Conservation (phyloP, 1,140 invertebrate genomes). For the Monomorium pharaonis region DNA sequence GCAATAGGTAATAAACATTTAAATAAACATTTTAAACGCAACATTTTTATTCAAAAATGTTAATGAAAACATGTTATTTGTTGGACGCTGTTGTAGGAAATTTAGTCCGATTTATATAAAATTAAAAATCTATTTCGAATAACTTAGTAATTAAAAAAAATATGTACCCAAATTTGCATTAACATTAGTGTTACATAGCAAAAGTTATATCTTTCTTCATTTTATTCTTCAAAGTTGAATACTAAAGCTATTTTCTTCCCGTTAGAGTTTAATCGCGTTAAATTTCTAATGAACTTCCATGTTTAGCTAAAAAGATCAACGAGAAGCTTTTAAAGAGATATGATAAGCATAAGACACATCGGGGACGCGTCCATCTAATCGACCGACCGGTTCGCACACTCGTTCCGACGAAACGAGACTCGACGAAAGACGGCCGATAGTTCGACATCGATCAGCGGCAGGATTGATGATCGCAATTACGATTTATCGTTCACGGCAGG, state of each 20-base stretch:
- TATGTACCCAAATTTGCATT: not conserved
- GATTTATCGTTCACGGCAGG: constrained; percentile 52
- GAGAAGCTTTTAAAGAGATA: constrained; percentile 30
- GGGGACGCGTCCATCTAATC: constrained; percentile 36
- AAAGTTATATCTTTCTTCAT: not conserved
- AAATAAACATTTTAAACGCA: not conserved
- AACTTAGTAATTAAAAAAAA: not conserved
- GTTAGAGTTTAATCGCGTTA: constrained; percentile 20
- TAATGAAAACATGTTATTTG: not conserved
- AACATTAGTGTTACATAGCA: not conserved
- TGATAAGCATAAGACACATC: constrained; percentile 41
- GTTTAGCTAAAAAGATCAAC: constrained; percentile 1
- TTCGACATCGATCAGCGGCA: constrained; percentile 55
- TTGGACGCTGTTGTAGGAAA: not conserved
- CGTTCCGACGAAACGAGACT: constrained; percentile 50
- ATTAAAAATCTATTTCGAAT: not conserved
- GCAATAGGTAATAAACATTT: not conserved
- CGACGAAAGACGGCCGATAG: constrained; percentile 44
- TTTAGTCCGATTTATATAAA: not conserved
- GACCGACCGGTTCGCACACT: constrained; percentile 27
- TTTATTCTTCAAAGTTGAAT: not conserved
- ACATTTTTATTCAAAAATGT: not conserved
- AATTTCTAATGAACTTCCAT: constrained; percentile 20
- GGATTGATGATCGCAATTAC: constrained; percentile 64
- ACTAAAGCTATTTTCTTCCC: not conserved